These are phyloP conservation scores for Meloidogyne chitwoodi DNA, from an alignment of 1,140 invertebrate genomes.

Conservation along the genomic window DNA sequence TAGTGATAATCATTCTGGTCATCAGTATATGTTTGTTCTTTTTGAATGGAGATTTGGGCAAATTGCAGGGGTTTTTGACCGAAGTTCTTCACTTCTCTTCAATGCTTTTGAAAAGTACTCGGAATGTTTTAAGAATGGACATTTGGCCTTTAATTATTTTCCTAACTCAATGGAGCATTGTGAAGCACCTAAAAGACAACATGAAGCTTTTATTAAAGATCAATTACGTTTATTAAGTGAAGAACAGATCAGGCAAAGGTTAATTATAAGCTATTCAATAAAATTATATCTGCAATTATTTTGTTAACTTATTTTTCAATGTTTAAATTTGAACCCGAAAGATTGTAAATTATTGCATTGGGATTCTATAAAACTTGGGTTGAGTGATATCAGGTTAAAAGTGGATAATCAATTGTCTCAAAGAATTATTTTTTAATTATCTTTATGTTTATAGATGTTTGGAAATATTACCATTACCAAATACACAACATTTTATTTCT, in stretches of 20 bases:
- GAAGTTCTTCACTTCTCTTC: constrained; percentile 28
- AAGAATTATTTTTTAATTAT: no score
- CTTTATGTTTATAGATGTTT: constrained; percentile 27
- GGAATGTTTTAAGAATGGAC: constrained; percentile 22
- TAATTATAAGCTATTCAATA: constrained; percentile 10
- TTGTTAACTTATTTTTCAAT: no score
- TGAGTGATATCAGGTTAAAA: no score
- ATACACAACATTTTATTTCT: constrained; percentile 10
- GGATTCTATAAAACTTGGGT: no score
- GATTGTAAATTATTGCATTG: no score
- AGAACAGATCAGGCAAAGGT: constrained; percentile 4
- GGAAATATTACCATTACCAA: constrained; percentile 24
- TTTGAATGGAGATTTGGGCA: constrained; percentile 36
- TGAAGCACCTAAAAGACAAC: constrained; percentile 16
- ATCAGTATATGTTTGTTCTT: constrained; percentile 37
- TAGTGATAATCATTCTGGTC: neutral
- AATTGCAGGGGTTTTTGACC: constrained; percentile 28
- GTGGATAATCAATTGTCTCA: no score
- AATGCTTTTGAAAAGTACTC: constrained; percentile 34
- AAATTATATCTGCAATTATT: neutral
- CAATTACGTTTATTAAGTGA: neutral
- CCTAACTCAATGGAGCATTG: constrained; percentile 46
- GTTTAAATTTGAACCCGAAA: no score
- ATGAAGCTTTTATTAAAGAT: constrained; percentile 14
- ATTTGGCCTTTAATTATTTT: constrained; percentile 21